phyloP scores from a whole-genome alignment of 1,140 invertebrate species.

The Antheraea mylitta region DNA sequence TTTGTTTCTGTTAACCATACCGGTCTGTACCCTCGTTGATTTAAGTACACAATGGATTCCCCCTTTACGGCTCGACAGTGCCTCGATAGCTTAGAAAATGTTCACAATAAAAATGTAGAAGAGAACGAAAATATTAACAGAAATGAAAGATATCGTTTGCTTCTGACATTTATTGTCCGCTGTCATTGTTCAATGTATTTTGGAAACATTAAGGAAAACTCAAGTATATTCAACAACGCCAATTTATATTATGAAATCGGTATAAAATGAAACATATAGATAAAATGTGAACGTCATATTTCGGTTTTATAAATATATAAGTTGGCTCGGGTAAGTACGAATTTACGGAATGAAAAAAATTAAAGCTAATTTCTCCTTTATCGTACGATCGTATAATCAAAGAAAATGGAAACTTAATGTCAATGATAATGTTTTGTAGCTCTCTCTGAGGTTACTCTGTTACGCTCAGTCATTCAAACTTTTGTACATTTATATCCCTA shows the following conservation, averaged over 20 bases:
- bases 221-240: neutral
- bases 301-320: too few species aligned
- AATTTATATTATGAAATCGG: neutral
- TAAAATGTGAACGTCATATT: too few species aligned
- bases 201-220: neutral
- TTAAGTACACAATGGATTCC: constrained; percentile 61
- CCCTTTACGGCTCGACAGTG: constrained; percentile 51
- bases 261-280: too few species aligned
- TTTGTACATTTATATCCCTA: too few species aligned
- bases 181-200: constrained; percentile 12
- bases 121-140: constrained; percentile 53
- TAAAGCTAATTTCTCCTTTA: too few species aligned
- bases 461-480: too few species aligned
- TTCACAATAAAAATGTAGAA: constrained; percentile 62
- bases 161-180: constrained; percentile 32
- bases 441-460: too few species aligned
- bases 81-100: constrained; percentile 65
- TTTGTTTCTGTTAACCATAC: constrained; percentile 61
- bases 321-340: too few species aligned
- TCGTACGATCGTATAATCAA: too few species aligned
- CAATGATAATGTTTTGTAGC: too few species aligned
- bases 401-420: too few species aligned
- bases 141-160: constrained; percentile 51
- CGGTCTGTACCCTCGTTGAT: constrained; percentile 53
- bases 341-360: too few species aligned